Evolutionary conservation across 2,797 vertebrate species (phyloP).

Genomic region (Semotilus atromaculatus): DNA sequence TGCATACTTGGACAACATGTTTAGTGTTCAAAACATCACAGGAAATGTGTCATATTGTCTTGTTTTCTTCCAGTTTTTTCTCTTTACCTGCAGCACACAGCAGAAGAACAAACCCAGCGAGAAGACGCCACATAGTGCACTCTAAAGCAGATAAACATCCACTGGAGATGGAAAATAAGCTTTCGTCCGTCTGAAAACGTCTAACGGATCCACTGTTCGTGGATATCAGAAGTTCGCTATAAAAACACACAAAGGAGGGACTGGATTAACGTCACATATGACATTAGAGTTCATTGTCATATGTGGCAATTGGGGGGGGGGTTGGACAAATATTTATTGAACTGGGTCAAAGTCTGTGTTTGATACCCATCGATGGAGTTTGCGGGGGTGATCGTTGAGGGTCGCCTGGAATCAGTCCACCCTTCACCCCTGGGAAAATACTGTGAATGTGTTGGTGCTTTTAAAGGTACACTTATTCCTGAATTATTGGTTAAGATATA

Average conservation of each 20-base stretch:
- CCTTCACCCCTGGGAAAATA: background rate
- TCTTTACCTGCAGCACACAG: conserved; percentile 49
- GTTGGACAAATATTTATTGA: background rate
- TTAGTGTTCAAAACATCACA: background rate
- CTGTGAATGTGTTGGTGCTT: accelerated
- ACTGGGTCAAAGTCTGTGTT: background rate
- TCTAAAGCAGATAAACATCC: background rate
- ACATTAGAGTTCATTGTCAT: background rate
- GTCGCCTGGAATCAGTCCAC: background rate
- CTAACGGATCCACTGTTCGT: background rate
- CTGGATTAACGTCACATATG: conserved; percentile 52
- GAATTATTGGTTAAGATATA: background rate
- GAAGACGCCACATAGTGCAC: conserved; percentile 49
- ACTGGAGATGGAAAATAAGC: background rate
- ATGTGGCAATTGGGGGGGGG: no score
- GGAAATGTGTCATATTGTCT: background rate
- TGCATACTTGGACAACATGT: no score
- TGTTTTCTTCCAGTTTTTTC: background rate
- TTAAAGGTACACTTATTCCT: background rate
- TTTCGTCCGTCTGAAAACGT: background rate
- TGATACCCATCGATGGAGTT: background rate
- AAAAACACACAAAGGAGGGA: background rate
- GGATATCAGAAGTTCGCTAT: background rate
- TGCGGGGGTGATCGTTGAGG: background rate
- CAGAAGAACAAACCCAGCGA: conserved; percentile 37